Evolutionary conservation across 2,797 vertebrate species (phyloP).

Genomic region (Manis crassicaudata): DNA sequence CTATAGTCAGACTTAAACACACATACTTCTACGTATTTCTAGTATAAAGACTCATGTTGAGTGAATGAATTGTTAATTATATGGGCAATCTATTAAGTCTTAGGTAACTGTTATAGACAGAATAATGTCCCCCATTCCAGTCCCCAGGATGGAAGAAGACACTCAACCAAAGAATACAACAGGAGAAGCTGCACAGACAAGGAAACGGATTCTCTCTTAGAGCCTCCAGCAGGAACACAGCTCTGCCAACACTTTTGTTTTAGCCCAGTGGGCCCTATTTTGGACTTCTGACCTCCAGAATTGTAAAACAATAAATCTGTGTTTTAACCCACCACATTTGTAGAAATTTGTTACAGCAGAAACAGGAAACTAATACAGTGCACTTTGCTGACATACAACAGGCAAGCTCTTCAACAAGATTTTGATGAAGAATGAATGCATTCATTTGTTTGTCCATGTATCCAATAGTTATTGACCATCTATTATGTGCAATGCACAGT

Average conservation of each 20-base stretch:
- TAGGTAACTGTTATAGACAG: background rate
- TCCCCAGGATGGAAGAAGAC: background rate
- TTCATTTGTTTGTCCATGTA: background rate
- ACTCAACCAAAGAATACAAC: too few species aligned
- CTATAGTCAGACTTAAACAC: background rate
- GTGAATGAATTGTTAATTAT: background rate
- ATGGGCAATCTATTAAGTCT: background rate
- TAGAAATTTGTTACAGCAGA: background rate
- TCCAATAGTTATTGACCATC: too few species aligned
- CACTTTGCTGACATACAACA: background rate
- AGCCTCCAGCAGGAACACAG: background rate
- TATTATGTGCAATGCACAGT: background rate
- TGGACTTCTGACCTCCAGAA: background rate
- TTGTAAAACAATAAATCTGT: background rate
- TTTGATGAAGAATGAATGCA: background rate
- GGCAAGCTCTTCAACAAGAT: background rate
- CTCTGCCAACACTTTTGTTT: background rate
- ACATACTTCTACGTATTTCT: background rate
- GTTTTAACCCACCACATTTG: background rate
- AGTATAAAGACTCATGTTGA: background rate
- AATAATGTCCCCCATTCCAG: background rate
- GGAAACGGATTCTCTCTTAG: background rate
- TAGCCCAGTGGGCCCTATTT: background rate
- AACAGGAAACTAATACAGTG: background rate
- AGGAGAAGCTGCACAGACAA: background rate